These are phyloP conservation scores for Acleris sparsana DNA, from an alignment of 2,888 invertebrate species.

Conservation along the genomic window DNA sequence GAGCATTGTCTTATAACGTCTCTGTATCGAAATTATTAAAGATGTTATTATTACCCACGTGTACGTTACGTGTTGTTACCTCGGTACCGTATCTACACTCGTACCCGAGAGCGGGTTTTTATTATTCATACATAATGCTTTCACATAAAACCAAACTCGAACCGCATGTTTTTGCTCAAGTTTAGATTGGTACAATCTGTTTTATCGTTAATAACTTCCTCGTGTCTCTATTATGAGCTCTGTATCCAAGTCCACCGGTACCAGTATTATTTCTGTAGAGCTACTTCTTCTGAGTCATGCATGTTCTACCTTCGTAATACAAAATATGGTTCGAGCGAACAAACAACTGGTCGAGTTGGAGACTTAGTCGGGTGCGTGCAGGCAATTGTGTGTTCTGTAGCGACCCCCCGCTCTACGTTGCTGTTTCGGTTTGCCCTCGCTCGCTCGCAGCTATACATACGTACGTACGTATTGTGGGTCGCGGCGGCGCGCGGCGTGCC, in stretches of 20 bases:
- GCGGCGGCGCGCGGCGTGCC: slow-evolving; percentile 70
- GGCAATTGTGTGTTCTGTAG: slow-evolving; percentile 55
- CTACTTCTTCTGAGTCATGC: slow-evolving; percentile 37
- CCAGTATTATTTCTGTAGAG: slow-evolving; percentile 35
- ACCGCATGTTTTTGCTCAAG: slow-evolving; percentile 23
- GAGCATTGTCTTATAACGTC: slow-evolving; percentile 12
- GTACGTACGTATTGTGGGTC: slow-evolving; percentile 56
- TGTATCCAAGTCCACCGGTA: slow-evolving; percentile 21
- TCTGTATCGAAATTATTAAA: slow-evolving; percentile 16
- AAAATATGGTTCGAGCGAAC: slow-evolving; percentile 51
- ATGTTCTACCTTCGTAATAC: slow-evolving; percentile 45
- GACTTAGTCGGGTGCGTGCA: slow-evolving; percentile 71
- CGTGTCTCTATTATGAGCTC: slow-evolving; percentile 30
- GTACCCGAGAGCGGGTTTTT: slow-evolving; percentile 38
- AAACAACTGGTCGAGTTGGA: slow-evolving; percentile 70
- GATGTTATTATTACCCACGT: slow-evolving; percentile 45
- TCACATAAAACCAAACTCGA: slow-evolving; percentile 24
- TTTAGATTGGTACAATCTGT: slow-evolving; percentile 32
- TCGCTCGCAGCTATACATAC: slow-evolving; percentile 72
- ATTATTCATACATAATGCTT: slow-evolving; percentile 41
- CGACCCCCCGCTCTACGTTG: slow-evolving; percentile 69
- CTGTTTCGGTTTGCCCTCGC: slow-evolving; percentile 70
- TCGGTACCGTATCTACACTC: slow-evolving; percentile 41
- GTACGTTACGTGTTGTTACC: slow-evolving; percentile 29
- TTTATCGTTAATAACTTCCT: slow-evolving; percentile 35